These are phyloP conservation scores for Gavia stellata DNA, from an alignment of 2,113 vertebrate species.

Conservation along the genomic window DNA sequence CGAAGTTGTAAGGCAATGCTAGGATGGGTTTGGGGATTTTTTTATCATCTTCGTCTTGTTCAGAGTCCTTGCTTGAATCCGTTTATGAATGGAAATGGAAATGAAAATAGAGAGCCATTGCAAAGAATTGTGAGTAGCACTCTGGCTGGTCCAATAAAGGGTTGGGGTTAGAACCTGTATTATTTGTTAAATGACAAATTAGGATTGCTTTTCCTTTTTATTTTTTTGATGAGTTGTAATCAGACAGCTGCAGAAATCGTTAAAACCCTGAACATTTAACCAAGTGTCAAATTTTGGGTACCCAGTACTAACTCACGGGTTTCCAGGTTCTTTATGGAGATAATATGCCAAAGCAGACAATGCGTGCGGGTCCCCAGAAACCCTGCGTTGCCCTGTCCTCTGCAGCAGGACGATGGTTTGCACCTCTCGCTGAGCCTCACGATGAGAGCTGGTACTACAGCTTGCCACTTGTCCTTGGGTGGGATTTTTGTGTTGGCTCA, in stretches of 20 bases:
- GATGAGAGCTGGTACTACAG: neutral
- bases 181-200: neutral
- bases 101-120: neutral
- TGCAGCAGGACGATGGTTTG: neutral
- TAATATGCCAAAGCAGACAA: accelerated
- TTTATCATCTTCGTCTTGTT: neutral
- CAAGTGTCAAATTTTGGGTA: neutral
- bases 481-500: neutral
- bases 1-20: neutral
- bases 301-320: neutral
- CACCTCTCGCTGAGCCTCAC: too few relatives aligned
- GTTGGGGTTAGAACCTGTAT: neutral
- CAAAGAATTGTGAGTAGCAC: neutral
- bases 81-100: neutral
- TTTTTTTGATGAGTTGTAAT: neutral
- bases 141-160: neutral
- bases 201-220: neutral
- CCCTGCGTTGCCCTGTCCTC: neutral
- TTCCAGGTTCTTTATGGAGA: neutral
- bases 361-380: too few relatives aligned
- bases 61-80: neutral
- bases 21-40: neutral
- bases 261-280: neutral
- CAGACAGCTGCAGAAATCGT: neutral
- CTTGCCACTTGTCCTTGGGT: too few relatives aligned